Percentiles rank a stretch among this genome's conserved stretches.
Evolutionary conservation across 2,113 vertebrate genomes (phyloP).

Genomic region (Gobio gobio): DNA sequence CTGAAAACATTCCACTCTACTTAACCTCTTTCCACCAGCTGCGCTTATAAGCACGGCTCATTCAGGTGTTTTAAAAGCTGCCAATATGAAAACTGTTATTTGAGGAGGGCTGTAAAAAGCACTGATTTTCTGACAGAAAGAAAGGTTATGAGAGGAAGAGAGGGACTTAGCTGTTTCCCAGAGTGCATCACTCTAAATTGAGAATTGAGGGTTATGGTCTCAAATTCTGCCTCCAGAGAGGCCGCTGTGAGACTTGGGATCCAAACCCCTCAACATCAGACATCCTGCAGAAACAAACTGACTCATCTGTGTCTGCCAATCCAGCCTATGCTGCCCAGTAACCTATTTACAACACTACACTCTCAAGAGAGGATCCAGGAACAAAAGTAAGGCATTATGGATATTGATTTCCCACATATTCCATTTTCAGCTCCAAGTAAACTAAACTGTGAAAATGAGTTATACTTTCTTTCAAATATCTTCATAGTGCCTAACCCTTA

Average conservation of each 20-base stretch:
- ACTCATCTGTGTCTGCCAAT: conserved; percentile 76
- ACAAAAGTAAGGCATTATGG: conserved; percentile 62
- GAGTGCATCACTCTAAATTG: conserved; percentile 72
- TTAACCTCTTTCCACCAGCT: background rate
- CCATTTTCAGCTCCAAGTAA: conserved; percentile 60
- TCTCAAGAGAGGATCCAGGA: conserved; percentile 55
- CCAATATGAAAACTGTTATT: conserved; percentile 56
- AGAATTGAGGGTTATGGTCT: conserved; percentile 83
- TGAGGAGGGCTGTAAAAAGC: conserved; percentile 45
- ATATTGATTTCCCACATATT: conserved; percentile 65
- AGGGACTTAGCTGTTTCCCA: conserved; percentile 48
- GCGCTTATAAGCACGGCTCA: background rate
- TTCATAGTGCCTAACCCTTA: background rate
- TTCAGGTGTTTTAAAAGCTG: conserved; percentile 60
- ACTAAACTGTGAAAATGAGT: conserved; percentile 42
- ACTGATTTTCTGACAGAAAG: conserved; percentile 15
- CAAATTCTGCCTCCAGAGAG: conserved; percentile 55
- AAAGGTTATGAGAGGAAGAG: conserved; percentile 14
- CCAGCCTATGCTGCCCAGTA: conserved; percentile 67
- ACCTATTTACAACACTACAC: conserved; percentile 61
- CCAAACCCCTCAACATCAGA: conserved; percentile 69
- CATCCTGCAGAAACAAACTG: conserved; percentile 58
- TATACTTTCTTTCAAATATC: conserved; percentile 17
- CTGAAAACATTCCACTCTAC: background rate
- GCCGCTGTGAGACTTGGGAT: conserved; percentile 74